Evolutionary conservation across 64 coral and sea anemone genomes (phyloP).

Genomic region (Montipora capricornis): DNA sequence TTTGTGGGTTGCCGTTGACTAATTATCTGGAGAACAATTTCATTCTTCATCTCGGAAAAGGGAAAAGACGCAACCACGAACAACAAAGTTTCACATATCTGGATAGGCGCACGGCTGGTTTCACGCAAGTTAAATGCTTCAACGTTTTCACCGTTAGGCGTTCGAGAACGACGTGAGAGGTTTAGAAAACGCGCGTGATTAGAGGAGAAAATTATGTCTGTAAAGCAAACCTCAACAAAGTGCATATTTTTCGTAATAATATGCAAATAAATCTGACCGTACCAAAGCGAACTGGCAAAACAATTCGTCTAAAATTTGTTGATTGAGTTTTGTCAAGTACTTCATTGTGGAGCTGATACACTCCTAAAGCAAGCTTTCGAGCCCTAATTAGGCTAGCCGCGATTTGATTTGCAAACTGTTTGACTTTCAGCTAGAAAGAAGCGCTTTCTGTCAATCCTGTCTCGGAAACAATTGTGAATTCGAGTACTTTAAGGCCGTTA

Average conservation of each 20-base stretch:
- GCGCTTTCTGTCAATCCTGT: conserved; percentile 55
- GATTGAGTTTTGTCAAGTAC: conserved; percentile 94
- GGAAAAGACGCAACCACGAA: background rate
- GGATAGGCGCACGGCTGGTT: background rate
- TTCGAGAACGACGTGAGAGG: background rate
- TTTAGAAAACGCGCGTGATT: background rate
- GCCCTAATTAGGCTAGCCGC: conserved; percentile 73
- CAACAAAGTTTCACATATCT: background rate
- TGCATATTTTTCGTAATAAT: conserved; percentile 71
- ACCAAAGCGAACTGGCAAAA: conserved; percentile 75
- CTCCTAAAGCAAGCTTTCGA: conserved; percentile 77
- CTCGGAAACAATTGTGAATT: conserved; percentile 49
- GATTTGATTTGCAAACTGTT: conserved; percentile 76
- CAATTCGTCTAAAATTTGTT: conserved; percentile 86
- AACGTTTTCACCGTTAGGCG: background rate
- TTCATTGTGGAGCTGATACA: conserved; percentile 89
- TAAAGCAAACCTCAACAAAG: conserved; percentile 18
- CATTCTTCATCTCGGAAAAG: conserved; percentile 69
- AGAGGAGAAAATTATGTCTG: background rate
- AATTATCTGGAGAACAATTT: conserved; percentile 71
- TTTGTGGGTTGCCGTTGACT: conserved; percentile 71
- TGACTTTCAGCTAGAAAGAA: conserved; percentile 59
- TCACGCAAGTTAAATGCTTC: background rate
- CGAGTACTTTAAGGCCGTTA: conserved; percentile 40
- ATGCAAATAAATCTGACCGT: conserved; percentile 75